These are phyloP conservation scores for Macropis europaea DNA, from an alignment of 2,888 invertebrate species.

Conservation along the genomic window DNA sequence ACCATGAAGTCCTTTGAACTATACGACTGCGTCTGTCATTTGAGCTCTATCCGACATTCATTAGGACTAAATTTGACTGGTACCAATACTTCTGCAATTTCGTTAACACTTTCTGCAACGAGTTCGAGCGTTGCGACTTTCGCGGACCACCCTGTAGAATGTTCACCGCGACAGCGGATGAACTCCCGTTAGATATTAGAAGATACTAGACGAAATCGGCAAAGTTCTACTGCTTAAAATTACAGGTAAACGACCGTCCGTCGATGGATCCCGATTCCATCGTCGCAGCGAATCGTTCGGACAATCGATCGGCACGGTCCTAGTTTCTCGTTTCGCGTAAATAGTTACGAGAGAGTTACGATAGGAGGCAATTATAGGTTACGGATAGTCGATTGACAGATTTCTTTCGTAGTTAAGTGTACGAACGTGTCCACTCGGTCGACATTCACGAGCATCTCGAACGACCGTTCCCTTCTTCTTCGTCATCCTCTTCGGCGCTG, in stretches of 20 bases:
- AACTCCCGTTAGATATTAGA: conserved; percentile 58
- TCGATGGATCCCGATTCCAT: conserved; percentile 30
- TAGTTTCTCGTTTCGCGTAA: conserved; percentile 54
- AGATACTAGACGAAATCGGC: conserved; percentile 65
- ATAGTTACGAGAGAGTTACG: conserved; percentile 67
- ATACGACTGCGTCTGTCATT: no score
- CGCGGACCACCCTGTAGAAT: no score
- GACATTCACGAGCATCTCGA: conserved; percentile 49
- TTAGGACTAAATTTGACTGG: no score
- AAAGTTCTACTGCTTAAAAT: conserved; percentile 64
- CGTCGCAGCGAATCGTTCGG: conserved; percentile 16
- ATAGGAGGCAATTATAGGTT: conserved; percentile 71
- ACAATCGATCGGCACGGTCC: conserved; percentile 48
- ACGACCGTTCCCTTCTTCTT: conserved; percentile 40
- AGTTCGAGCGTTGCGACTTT: no score
- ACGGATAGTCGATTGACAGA: conserved; percentile 71
- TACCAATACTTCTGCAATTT: no score
- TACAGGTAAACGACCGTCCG: conserved; percentile 57
- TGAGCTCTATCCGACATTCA: no score
- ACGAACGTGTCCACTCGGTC: conserved; percentile 55
- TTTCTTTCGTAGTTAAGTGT: conserved; percentile 46
- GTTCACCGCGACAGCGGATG: conserved; percentile 35
- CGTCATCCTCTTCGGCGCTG: conserved; percentile 14
- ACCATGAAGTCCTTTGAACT: no score
- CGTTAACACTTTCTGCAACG: no score